Evolutionary conservation across 2,888 invertebrate species (phyloP), one percentile per base, ranked within the genome.

Genomic region (Deilephila elpenor): DNA sequence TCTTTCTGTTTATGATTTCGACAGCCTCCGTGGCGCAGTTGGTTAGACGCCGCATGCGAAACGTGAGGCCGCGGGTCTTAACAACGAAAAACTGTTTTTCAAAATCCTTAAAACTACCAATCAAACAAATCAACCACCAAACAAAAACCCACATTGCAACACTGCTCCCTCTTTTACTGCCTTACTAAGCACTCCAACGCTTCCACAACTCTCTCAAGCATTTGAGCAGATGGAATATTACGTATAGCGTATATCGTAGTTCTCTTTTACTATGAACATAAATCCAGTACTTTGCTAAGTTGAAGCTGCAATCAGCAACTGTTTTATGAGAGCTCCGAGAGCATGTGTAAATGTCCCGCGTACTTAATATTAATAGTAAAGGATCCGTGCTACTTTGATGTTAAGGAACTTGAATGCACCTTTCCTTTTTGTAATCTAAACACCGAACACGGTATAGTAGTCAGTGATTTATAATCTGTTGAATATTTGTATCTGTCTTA

Each of bases 171-270:
- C 25, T 51, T 67, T 67, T 51, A 67, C 67, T 67, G 25, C 17
- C 14, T 5, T 51, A 7, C 67, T 51, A 17, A 51, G 25, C 51
- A 67, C 20, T 67, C 25, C 5, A 25, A 67, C 17, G 67, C 67
- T 44, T 67, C 17, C 51, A 25, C 67, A 67, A 44, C 64, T 67
- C 64, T 14, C 17, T 67, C 17, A 20, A 44, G 51, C 44, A 67
- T 67, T 67, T 17, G 67, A 67, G 67, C 14, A 51, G 17, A 44
- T 14, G 25, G 37, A 62, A 51, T 67, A 67, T 67, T 51, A 17
- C 64, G 20, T 20, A 32, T n/a, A 5, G 53, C 53, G 7, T 62
- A 67, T 17, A 51, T 44, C 14, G 14, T 25, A 67, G 20, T 51
- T 64, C 64, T 44, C 44, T 44, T 37, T 51, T 25, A 64, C 20